Evolutionary conservation across 2,113 vertebrate species (phyloP).

Genomic region (Xenopus tropicalis): UCB_Xtro_10.0 CM004443.2:138506501-138507000

Average conservation of each 20-base stretch:
- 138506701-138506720: slow-evolving; percentile 17
- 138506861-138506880: too few species aligned
- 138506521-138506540: slow-evolving; percentile 5
- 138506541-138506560: neutral
- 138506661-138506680: slow-evolving; percentile 36
- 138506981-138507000: too few species aligned
- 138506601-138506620: slow-evolving; percentile 30
- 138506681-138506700: slow-evolving; percentile 33
- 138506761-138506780: neutral
- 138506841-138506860: neutral
- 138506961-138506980: too few species aligned
- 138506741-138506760: neutral
- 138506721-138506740: slow-evolving; percentile 3
- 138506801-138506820: neutral
- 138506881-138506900: too few species aligned
- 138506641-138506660: slow-evolving; percentile 30
- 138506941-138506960: too few species aligned
- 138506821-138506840: neutral
- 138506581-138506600: slow-evolving; percentile 26
- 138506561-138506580: slow-evolving; percentile 4
- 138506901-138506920: too few species aligned
- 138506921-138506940: too few species aligned
- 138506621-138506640: slow-evolving; percentile 32
- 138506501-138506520: neutral
- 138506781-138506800: neutral